phyloP scores from a whole-genome alignment of 2,888 invertebrate species.

The Galerucella pusilla region DNA sequence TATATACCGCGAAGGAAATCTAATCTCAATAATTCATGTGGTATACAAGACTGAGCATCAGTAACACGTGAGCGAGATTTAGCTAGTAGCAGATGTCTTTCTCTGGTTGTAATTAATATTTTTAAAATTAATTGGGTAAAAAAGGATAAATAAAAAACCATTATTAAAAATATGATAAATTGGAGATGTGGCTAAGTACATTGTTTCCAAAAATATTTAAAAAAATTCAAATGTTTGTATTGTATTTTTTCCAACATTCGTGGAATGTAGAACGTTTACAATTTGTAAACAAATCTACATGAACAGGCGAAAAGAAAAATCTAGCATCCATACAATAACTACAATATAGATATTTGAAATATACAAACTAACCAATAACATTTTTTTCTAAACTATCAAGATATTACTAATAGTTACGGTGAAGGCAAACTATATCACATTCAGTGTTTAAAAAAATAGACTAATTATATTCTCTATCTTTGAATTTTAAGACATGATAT shows the following conservation, averaged over 20 bases:
- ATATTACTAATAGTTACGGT: background rate
- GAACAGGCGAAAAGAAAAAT: background rate
- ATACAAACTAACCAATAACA: background rate
- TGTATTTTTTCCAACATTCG: background rate
- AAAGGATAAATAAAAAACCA: background rate
- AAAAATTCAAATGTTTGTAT: slow-evolving; percentile 2
- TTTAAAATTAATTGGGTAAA: too few species aligned
- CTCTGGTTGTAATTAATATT: too few species aligned
- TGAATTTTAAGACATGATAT: background rate
- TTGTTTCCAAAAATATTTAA: background rate
- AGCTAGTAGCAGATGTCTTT: too few species aligned
- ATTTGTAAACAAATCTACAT: background rate
- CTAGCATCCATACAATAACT: background rate
- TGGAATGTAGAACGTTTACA: slow-evolving; percentile 3
- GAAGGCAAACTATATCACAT: slow-evolving; percentile 6
- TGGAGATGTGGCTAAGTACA: background rate
- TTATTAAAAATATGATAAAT: background rate
- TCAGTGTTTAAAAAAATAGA: background rate
- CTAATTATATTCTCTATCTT: background rate
- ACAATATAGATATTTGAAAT: background rate
- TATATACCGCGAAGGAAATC: too few species aligned
- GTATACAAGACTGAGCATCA: too few species aligned
- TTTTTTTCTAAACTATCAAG: background rate
- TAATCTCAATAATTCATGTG: too few species aligned
- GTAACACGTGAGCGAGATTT: too few species aligned